Evolutionary conservation across 2,797 vertebrate species (phyloP), one percentile per base, ranked within the genome.

Genomic region (Gymnoscopelus braueri): DNA sequence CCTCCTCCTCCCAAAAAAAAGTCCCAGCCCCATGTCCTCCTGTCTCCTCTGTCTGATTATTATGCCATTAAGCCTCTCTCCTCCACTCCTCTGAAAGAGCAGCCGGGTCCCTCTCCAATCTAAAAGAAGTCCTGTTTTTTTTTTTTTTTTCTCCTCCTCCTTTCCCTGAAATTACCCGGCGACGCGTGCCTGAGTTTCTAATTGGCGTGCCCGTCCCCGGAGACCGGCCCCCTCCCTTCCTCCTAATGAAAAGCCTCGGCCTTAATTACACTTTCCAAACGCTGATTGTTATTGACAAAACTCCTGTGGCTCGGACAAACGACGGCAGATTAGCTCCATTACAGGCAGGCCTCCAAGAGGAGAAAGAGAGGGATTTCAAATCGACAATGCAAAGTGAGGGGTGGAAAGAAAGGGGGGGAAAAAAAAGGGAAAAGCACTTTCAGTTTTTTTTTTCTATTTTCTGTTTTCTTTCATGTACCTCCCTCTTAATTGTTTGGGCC

Each of bases 261-360:
- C 94, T 95, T 95, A 95, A 95, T 95, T 95, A 95, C 94, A 94
- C 93, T 94, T 94, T 93, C 93, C 93, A 94, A 94, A 94, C 93
- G 93, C 94, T 95, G 94, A 95, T 94, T 94, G 94, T 95, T 95
- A 95, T 94, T 95, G 94, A 95, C 94, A 95, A 94, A 95, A 95
- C 94, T 95, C 94, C 93, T 93, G 94, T 94, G 94, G 94, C 93
- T 94, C 91, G 93, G 94, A 94, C 94, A 94, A 95, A 95, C 93
- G 93, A 91, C 92, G 89, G 89, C 82, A 95, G 94, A 95, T 95
- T 94, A 95, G 94, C 92, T 94, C 93, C 93, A 95, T 95, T 95
- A 94, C 94, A 95, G 93, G 91, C 91, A 92, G 92, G 90, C 90
- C 92, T 93, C 92, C 91, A 91, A 91, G 93, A 93, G 88, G 89